Evolutionary conservation across 2,888 invertebrate genomes (phyloP), one percentile per base, ranked within the genome.

Genomic region (Halocaridina rubra): DNA sequence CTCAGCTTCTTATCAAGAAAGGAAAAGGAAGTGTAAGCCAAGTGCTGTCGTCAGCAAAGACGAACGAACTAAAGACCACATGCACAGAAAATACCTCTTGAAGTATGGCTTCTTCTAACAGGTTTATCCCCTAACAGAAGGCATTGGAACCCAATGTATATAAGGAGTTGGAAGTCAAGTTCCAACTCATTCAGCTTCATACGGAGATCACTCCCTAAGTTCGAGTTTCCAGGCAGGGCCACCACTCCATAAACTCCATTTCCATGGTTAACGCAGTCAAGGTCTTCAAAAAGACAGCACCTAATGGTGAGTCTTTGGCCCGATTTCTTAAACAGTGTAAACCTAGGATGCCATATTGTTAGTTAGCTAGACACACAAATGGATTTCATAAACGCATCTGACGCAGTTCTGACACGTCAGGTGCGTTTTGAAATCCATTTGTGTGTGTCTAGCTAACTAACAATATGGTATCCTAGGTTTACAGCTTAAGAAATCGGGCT

Each of bases 201-300:
- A 53, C 53, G 53, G 53, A 53, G 53, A 16, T 53, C 53, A n/a
- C 46, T 46, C 13, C 16, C 7, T 19, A 16, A 3, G 53, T 10
- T 53, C 53, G 53, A 53, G n/a, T 53, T 53, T 3, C n/a, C 8
- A 53, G 3, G 53, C 53, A 10, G 19, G 53, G n/a, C 19, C 53
- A n/a, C 16, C n/a, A 16, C 53, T 53, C 16, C 53, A 5, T 96
- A 90, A 96, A 97, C 29, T n/a, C n/a, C 22, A 30, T 71, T 81
- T 57, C 32, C 64, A 88, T 88, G 88, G 96, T 96, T 91, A 96
- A 96, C 89, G 96, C 97, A 90, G 95, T 97, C 82, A 97, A 97
- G 93, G 97, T 97, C 90, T 97, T 96, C 91, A 97, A 97, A 91
- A 97, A 97, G 93, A 95, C 96, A 88, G 96, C 97, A 87, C 97